Percentiles rank a stretch among this genome's conserved stretches.
Evolutionary conservation across 1,140 invertebrate species (phyloP).

Genomic region (Diabrotica undecimpunctata): DNA sequence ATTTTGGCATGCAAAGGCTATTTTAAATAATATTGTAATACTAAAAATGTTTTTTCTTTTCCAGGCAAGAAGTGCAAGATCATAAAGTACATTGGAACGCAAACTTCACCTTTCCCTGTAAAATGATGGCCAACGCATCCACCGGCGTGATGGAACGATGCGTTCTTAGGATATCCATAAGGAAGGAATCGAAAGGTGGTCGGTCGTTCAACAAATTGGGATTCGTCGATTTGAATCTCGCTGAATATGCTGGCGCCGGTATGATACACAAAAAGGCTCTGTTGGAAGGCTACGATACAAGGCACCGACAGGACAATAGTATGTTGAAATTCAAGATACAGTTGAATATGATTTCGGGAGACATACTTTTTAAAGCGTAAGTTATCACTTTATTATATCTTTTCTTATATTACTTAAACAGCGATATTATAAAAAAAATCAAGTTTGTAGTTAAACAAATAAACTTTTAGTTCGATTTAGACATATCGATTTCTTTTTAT

Average conservation of each 20-base stretch:
- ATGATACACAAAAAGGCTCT: conserved; percentile 78
- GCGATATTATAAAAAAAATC: no score
- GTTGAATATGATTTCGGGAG: conserved; percentile 91
- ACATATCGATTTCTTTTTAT: no score
- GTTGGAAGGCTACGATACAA: conserved; percentile 89
- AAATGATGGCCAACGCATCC: conserved; percentile 93
- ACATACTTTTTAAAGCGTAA: conserved; percentile 96
- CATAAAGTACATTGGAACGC: conserved; percentile 90
- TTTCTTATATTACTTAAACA: no score
- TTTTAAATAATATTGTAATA: no score
- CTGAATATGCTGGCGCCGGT: conserved; percentile 94
- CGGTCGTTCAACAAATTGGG: conserved; percentile 73
- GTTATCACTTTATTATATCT: conserved; percentile 12
- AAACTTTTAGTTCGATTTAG: no score
- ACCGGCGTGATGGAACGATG: conserved; percentile 92
- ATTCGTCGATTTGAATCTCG: conserved; percentile 93
- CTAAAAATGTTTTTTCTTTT: conserved; percentile 7
- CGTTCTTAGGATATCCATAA: conserved; percentile 85
- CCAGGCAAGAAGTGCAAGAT: conserved; percentile 88
- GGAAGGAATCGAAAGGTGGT: conserved; percentile 77
- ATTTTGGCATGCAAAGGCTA: no score
- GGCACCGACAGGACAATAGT: conserved; percentile 91
- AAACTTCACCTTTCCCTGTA: conserved; percentile 88
- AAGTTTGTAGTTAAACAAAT: no score
- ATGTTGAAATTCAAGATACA: conserved; percentile 86